Evolutionary conservation across 2,113 vertebrate genomes (phyloP), one percentile per base, ranked within the genome.

Genomic region (Mormoops blainvillei): DNA sequence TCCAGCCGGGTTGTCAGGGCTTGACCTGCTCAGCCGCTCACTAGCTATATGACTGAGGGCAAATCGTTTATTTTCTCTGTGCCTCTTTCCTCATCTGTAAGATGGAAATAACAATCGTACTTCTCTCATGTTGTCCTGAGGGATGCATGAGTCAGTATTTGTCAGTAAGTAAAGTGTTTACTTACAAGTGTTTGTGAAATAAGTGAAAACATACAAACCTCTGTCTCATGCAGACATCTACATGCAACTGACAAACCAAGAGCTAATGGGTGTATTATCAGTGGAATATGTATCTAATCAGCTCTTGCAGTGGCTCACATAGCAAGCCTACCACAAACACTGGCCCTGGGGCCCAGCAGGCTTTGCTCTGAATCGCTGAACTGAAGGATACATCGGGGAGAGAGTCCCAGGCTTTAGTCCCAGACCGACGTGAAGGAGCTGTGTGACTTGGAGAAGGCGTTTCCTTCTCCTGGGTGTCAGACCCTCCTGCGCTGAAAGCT

Each of bases 131-230:
- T 18, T 63, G 77, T 74, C 24, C 13, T 82, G 77, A 85, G 41
- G n/a, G 52, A 65, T 5, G 36, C 84, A 65, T 20, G 15, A 38
- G 61, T 81, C 48, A 38, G 38, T 58, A 50, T 67, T 38, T 88
- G 33, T n/a, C n/a, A n/a, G n/a, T n/a, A n/a, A n/a, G n/a, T 67
- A 18, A 28, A 33, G 28, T n/a, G 80, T 81, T 80, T 45, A 41
- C 63, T 93, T 43, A 61, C 24, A 31, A 50, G 41, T 48, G 36
- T 63, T 58, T 78, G 36, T 20, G 67, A 89, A 84, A 92, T 48
- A 87, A 86, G 77, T 15, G 45, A 36, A 94, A 58, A 81, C 68
- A 78, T 9, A 18, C 1, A 81, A 63, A 41, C 31, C 16, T 48
- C 20, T 67, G 28, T 86, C 22, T 76, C 63, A 45, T 0, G 18